Conservation (phyloP, 2,888 invertebrate genomes). For the Mesorhabditis spiculigera region DNA sequence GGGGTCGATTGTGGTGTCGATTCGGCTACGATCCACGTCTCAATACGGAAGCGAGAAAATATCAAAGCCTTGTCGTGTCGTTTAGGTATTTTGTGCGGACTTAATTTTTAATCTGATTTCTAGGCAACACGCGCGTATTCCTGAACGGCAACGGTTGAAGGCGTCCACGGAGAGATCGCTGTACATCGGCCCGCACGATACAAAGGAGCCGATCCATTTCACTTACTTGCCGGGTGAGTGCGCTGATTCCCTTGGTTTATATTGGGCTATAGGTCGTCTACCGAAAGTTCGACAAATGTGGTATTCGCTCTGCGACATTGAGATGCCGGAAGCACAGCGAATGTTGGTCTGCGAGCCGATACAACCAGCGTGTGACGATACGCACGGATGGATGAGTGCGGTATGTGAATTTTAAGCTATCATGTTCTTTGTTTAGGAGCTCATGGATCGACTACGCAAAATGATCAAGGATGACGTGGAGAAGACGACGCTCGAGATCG, state of each 20-base stretch:
- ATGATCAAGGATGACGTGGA: constrained; percentile 49
- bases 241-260: constrained; percentile 1
- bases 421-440: constrained; percentile 14
- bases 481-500: constrained; percentile 28
- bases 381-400: constrained; percentile 42
- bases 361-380: constrained; percentile 13
- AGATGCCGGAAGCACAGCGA: constrained; percentile 35
- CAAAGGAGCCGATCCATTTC: constrained; percentile 27
- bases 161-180: constrained; percentile 23
- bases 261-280: constrained; percentile 30
- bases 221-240: constrained; percentile 28
- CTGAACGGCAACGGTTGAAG: constrained; percentile 51
- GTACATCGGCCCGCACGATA: constrained; percentile 9
- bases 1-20: constrained; percentile 83
- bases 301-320: constrained; percentile 62
- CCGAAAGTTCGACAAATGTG: constrained; percentile 63
- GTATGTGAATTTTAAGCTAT: constrained; percentile 13
- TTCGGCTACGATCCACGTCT: constrained; percentile 87
- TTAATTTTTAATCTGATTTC: constrained; percentile 11
- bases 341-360: constrained; percentile 15
- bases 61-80: constrained; percentile 69
- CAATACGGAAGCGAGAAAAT: constrained; percentile 74
- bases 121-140: constrained; percentile 49
- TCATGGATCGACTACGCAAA: constrained; percentile 32
- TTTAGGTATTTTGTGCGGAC: constrained; percentile 21